Percentiles rank a stretch among this genome's conserved stretches.
These are phyloP conservation scores for Hapalemur alaotrensis DNA, from an alignment of 2,797 vertebrate genomes.

Conservation along the genomic window DNA sequence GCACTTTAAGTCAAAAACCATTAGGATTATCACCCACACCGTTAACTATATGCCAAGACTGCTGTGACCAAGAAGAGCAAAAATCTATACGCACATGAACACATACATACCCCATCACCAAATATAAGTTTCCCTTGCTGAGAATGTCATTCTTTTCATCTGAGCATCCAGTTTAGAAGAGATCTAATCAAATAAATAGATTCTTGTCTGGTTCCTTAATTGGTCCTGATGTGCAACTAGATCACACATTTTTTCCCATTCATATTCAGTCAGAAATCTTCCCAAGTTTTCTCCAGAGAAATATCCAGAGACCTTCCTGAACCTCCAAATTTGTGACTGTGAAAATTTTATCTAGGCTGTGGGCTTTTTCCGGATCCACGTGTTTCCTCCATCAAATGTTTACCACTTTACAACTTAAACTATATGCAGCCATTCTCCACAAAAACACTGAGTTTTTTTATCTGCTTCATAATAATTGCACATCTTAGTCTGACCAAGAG, in stretches of 20 bases:
- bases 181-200: not conserved
- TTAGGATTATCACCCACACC: not conserved
- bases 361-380: slow-evolving; percentile 33
- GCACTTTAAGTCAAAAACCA: not conserved
- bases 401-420: slow-evolving; percentile 12
- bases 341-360: slow-evolving; percentile 35
- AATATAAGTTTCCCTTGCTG: not conserved
- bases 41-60: not conserved
- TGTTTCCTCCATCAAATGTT: slow-evolving; percentile 9
- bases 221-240: not conserved
- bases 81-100: not conserved
- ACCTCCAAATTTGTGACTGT: slow-evolving; percentile 7
- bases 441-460: not conserved
- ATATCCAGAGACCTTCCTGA: not conserved
- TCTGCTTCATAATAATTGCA: not conserved
- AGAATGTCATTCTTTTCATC: not conserved
- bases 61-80: not conserved
- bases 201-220: not conserved
- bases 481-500: not conserved
- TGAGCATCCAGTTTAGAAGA: not conserved
- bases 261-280: slow-evolving; percentile 24
- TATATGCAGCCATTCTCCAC: not conserved
- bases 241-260: slow-evolving; percentile 15
- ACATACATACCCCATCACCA: not conserved
- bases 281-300: not conserved